Evolutionary conservation across 1,140 invertebrate genomes (phyloP).

Genomic region (Ceratina calcarata): DNA sequence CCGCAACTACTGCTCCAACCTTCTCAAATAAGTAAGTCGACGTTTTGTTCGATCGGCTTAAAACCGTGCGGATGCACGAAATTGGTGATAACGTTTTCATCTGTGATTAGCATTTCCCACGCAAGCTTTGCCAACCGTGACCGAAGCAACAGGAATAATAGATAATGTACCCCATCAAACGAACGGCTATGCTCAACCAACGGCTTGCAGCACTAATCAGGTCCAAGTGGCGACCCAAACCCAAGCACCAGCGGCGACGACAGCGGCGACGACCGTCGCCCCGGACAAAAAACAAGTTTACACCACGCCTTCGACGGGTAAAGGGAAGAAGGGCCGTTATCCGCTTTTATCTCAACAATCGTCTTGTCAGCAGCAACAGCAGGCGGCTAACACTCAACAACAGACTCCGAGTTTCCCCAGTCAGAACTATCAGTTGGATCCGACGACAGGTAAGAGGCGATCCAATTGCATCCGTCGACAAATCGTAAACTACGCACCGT

Average conservation of each 20-base stretch:
- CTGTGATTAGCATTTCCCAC: conserved; percentile 69
- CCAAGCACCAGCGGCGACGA: conserved; percentile 75
- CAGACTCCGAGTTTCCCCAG: conserved; percentile 76
- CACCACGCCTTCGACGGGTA: conserved; percentile 71
- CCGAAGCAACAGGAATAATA: conserved; percentile 56
- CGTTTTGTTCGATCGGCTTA: neutral
- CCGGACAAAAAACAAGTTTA: conserved; percentile 76
- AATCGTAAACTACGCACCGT: neutral
- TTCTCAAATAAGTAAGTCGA: conserved; percentile 72
- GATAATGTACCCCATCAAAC: conserved; percentile 67
- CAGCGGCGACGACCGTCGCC: conserved; percentile 67
- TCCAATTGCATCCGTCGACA: neutral
- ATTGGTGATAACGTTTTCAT: neutral
- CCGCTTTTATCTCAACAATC: conserved; percentile 78
- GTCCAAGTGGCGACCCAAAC: conserved; percentile 84
- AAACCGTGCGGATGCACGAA: neutral
- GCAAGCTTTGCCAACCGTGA: conserved; percentile 69
- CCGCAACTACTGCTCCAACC: conserved; percentile 72
- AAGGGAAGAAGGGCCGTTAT: conserved; percentile 76
- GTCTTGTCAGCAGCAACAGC: conserved; percentile 69
- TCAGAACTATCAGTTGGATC: conserved; percentile 78
- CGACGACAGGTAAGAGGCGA: conserved; percentile 76
- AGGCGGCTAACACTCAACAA: conserved; percentile 71
- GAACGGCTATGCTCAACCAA: conserved; percentile 66
- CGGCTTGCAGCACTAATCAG: conserved; percentile 75